Conservation (phyloP, 2,888 invertebrate species). For the Subacronicta megacephala region DNA sequence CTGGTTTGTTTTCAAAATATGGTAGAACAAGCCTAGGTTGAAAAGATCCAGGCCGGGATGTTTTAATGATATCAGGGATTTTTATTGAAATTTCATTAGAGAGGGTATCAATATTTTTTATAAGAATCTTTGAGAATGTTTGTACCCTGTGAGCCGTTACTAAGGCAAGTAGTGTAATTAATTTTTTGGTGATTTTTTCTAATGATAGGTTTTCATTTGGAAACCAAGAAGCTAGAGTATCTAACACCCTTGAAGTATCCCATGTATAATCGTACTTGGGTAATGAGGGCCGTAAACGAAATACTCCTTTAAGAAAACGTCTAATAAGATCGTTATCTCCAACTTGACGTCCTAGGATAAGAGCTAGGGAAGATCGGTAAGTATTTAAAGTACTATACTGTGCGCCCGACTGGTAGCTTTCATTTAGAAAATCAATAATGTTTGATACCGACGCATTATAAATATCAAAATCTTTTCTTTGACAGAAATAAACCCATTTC, state of each 20-base stretch:
- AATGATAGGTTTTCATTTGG: not conserved
- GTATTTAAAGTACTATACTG: no score
- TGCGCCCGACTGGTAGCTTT: no score
- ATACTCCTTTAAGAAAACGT: slow-evolving; percentile 5
- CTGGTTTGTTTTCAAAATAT: no score
- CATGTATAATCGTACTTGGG: slow-evolving; percentile 3
- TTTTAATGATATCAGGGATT: slow-evolving; percentile 5
- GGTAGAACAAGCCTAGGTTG: slow-evolving; percentile 4
- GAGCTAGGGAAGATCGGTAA: not conserved
- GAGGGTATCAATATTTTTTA: not conserved
- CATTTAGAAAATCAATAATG: no score
- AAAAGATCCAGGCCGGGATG: not conserved
- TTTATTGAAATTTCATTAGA: not conserved
- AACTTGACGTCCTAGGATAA: not conserved
- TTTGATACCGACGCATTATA: not conserved
- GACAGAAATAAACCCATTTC: not conserved
- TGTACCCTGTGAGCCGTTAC: slow-evolving; percentile 1
- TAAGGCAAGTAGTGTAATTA: not conserved
- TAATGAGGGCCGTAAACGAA: not conserved
- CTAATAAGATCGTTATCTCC: not conserved
- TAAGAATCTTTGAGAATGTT: not conserved
- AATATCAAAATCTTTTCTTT: not conserved
- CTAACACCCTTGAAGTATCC: not conserved
- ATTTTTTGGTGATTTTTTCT: not conserved
- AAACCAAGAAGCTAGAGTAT: not conserved